Evolutionary conservation across 2,888 invertebrate species (phyloP).

Genomic region (Cheilosia vulpina): DNA sequence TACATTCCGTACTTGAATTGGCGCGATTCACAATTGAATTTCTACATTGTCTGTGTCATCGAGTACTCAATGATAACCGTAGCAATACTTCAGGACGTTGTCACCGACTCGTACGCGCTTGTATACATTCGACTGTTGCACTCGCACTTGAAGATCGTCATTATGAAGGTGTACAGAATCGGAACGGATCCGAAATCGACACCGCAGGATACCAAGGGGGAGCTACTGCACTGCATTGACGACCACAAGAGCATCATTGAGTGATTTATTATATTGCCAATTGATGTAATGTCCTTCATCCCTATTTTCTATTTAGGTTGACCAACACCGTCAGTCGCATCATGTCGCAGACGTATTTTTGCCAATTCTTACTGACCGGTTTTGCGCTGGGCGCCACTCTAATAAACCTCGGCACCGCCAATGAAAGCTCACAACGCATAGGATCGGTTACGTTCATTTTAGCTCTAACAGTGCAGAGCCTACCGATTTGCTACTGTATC

Average conservation of each 20-base stretch:
- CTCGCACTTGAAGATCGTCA: constrained; percentile 77
- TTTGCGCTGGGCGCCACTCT: constrained; percentile 77
- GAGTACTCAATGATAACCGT: constrained; percentile 78
- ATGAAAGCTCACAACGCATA: constrained; percentile 76
- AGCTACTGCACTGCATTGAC: constrained; percentile 77
- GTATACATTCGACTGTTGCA: constrained; percentile 77
- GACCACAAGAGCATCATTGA: constrained; percentile 78
- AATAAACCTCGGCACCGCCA: constrained; percentile 77
- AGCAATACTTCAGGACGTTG: constrained; percentile 77
- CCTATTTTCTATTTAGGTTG: constrained; percentile 2
- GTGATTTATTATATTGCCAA: constrained; percentile 64
- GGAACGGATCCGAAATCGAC: constrained; percentile 70
- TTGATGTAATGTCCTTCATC: not conserved
- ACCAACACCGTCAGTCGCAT: constrained; percentile 76
- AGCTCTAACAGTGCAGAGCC: constrained; percentile 77
- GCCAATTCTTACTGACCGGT: constrained; percentile 78
- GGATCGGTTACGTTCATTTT: constrained; percentile 75
- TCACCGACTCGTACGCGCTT: constrained; percentile 78
- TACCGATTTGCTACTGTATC: constrained; percentile 78
- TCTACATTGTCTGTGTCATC: constrained; percentile 76
- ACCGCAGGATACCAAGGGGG: constrained; percentile 74
- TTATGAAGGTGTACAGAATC: constrained; percentile 76
- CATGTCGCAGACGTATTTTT: constrained; percentile 78
- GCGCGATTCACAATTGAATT: constrained; percentile 74
- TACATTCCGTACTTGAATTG: constrained; percentile 79